phyloP scores from a whole-genome alignment of 2,797 vertebrate species.

The Malurus splendens region DNA sequence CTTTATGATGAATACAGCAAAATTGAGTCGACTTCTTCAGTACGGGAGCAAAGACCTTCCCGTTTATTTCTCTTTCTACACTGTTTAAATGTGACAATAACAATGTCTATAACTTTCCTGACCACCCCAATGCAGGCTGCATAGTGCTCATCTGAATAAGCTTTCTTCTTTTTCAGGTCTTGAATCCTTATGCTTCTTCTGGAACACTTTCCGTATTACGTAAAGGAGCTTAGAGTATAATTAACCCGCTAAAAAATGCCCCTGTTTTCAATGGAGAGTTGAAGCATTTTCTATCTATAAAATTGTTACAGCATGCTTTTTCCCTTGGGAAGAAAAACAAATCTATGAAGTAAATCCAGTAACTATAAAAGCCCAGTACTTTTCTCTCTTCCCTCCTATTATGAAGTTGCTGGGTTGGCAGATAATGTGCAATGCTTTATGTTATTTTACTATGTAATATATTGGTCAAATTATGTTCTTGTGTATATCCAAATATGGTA shows the following conservation, averaged over 20 bases:
- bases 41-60: rapidly evolving
- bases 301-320: slow-evolving; percentile 33
- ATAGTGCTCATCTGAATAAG: neutral
- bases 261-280: slow-evolving; percentile 31
- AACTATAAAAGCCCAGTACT: slow-evolving; percentile 1
- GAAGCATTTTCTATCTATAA: slow-evolving; percentile 40
- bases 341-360: slow-evolving; percentile 16
- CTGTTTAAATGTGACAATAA: neutral
- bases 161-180: neutral
- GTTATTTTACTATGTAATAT: neutral
- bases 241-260: slow-evolving; percentile 7
- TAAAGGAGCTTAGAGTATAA: slow-evolving; percentile 32
- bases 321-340: neutral
- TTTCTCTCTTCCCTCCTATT: neutral
- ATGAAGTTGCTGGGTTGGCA: neutral
- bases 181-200: slow-evolving; percentile 2
- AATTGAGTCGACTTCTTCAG: neutral
- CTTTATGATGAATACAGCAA: neutral
- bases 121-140: neutral
- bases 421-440: neutral
- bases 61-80: neutral
- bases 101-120: neutral
- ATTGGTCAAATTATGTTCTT: neutral
- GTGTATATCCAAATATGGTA: neutral
- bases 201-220: neutral